Conservation (phyloP, 2,888 invertebrate genomes). For the Acheta domesticus region DNA sequence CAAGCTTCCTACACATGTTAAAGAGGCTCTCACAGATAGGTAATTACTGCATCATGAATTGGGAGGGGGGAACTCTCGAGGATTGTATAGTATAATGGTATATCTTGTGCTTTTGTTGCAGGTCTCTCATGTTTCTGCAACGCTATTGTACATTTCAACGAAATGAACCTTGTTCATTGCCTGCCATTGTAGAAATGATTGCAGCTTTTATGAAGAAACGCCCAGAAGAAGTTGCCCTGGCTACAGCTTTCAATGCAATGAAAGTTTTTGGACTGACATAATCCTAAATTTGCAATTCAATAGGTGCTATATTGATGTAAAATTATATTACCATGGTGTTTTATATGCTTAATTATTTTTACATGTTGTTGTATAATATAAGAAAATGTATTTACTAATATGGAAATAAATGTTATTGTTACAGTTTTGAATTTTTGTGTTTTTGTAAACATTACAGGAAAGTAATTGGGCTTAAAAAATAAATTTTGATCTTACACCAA, state of each 20-base stretch:
- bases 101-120: constrained; percentile 42
- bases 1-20: constrained; percentile 82
- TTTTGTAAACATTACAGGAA: too few species aligned
- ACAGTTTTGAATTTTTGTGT: too few species aligned
- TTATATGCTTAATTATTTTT: too few species aligned
- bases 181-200: constrained; percentile 88
- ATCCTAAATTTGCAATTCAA: neutral
- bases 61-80: too few species aligned
- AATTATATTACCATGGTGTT: too few species aligned
- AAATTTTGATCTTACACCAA: too few species aligned
- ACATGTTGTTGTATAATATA: too few species aligned
- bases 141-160: constrained; percentile 93
- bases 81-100: too few species aligned
- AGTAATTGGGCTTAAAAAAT: too few species aligned
- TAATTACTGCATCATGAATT: constrained; percentile 44
- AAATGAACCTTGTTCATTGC: constrained; percentile 92
- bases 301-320: neutral
- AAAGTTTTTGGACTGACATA: constrained; percentile 83
- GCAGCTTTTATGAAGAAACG: constrained; percentile 85
- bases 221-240: constrained; percentile 85
- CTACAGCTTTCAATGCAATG: constrained; percentile 87
- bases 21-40: constrained; percentile 82
- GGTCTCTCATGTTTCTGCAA: constrained; percentile 76
- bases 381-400: too few species aligned
- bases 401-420: too few species aligned